phyloP scores from a whole-genome alignment of 2,797 vertebrate genomes.

The Mareca strepera region DNA sequence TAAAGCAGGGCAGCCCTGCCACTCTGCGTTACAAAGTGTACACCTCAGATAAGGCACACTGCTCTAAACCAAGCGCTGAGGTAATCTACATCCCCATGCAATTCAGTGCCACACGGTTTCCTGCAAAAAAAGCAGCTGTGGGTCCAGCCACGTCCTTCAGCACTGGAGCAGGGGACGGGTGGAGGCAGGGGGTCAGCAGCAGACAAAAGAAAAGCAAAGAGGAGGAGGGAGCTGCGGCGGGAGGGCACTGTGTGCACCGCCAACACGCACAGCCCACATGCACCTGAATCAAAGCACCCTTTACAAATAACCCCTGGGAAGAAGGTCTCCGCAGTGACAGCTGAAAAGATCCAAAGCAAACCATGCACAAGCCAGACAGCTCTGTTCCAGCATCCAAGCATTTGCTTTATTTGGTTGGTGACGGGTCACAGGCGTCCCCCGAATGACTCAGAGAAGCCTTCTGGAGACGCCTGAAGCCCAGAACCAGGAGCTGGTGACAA shows the following conservation, averaged over 20 bases:
- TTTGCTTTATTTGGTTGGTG: neutral
- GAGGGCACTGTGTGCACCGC: neutral
- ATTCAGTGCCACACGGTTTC: neutral
- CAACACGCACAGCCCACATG: neutral
- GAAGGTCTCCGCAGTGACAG: slow-evolving; percentile 8
- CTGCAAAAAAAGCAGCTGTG: neutral
- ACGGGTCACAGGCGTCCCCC: neutral
- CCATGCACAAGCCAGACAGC: neutral
- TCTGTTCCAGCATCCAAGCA: neutral
- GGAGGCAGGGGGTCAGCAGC: neutral
- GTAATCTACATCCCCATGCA: slow-evolving; percentile 15
- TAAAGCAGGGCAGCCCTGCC: neutral
- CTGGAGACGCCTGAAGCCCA: neutral
- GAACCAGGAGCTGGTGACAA: neutral
- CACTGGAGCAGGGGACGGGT: neutral
- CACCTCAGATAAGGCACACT: neutral
- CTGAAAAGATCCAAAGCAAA: slow-evolving; percentile 18
- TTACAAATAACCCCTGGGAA: slow-evolving; percentile 46
- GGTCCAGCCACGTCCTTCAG: neutral
- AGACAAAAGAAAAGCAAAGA: slow-evolving; percentile 13
- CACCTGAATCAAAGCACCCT: slow-evolving; percentile 44
- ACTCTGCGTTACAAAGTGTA: neutral
- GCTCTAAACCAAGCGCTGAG: slow-evolving; percentile 11
- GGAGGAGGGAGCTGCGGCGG: neutral
- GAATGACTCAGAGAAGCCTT: slow-evolving; percentile 12